Evolutionary conservation across 2,113 vertebrate species (phyloP).

Genomic region (Thinocorus orbignyianus): DNA sequence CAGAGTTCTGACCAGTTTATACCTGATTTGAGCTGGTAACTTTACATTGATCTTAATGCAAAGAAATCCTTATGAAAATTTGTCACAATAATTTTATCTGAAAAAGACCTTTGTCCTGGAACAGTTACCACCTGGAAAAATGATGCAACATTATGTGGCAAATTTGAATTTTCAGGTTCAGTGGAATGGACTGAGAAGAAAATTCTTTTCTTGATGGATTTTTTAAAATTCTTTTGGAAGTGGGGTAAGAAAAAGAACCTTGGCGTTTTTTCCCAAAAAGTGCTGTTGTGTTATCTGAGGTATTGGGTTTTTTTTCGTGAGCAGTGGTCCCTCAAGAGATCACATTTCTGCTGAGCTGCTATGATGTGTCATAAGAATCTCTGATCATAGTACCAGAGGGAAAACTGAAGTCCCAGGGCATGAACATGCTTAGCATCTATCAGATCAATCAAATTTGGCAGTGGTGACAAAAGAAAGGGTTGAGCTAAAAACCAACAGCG

Average conservation of each 20-base stretch:
- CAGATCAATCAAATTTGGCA: not conserved
- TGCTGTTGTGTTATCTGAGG: not conserved
- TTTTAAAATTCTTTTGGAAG: not conserved
- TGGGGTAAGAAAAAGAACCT: not conserved
- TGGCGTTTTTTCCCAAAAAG: rapidly evolving
- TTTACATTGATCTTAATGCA: not conserved
- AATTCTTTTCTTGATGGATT: not conserved
- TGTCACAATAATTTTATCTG: not conserved
- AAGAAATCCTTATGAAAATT: not conserved
- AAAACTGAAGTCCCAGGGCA: not conserved
- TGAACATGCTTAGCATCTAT: not conserved
- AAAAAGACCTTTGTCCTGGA: not conserved
- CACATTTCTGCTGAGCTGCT: not conserved
- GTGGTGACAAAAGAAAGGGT: not conserved
- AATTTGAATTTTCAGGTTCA: not conserved
- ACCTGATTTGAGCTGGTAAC: not conserved
- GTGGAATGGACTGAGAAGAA: not conserved
- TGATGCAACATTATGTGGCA: not conserved
- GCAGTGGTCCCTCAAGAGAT: not conserved
- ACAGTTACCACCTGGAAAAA: not conserved
- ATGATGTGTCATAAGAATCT: not conserved
- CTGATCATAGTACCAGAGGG: not conserved
- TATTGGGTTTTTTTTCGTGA: not conserved
- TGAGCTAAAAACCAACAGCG: not conserved
- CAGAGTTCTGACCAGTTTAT: not conserved